phyloP scores from a whole-genome alignment of 2,888 invertebrate genomes.

The Acheta domesticus region DNA sequence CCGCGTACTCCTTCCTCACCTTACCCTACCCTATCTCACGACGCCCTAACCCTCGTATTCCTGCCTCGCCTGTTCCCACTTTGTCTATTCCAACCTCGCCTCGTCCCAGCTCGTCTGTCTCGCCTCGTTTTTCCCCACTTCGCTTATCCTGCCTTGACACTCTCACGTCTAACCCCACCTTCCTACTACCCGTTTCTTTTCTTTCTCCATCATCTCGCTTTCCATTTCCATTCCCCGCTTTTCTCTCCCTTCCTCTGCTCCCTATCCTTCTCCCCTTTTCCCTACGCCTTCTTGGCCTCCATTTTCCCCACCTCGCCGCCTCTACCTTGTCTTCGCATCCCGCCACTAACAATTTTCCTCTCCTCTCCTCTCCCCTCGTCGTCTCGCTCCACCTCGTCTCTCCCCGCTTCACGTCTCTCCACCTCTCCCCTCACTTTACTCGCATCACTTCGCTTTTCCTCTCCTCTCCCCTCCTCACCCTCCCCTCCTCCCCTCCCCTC shows the following conservation, averaged over 20 bases:
- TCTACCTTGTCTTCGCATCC: too few relatives aligned
- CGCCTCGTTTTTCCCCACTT: not conserved
- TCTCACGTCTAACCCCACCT: not conserved
- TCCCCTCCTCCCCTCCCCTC: too few relatives aligned
- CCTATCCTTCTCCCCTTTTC: too few relatives aligned
- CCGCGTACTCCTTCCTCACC: accelerated
- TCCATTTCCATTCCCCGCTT: not conserved
- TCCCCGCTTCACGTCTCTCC: too few relatives aligned
- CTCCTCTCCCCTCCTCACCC: too few relatives aligned
- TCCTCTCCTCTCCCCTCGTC: too few relatives aligned
- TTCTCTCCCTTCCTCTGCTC: not conserved
- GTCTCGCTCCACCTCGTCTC: too few relatives aligned
- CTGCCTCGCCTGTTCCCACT: not conserved
- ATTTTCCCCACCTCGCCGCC: too few relatives aligned
- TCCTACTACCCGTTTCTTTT: not conserved
- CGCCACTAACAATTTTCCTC: too few relatives aligned
- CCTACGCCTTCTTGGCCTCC: too few relatives aligned
- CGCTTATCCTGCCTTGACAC: not conserved
- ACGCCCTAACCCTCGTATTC: not conserved
- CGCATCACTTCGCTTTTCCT: too few relatives aligned
- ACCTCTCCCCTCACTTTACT: too few relatives aligned
- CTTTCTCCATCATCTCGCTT: not conserved
- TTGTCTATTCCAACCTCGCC: not conserved
- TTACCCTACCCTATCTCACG: not conserved
- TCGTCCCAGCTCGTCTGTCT: not conserved